Base-by-base conservation (phyloP, 2,113 vertebrate genomes). In the Oenanthe oenanthe region DNA sequence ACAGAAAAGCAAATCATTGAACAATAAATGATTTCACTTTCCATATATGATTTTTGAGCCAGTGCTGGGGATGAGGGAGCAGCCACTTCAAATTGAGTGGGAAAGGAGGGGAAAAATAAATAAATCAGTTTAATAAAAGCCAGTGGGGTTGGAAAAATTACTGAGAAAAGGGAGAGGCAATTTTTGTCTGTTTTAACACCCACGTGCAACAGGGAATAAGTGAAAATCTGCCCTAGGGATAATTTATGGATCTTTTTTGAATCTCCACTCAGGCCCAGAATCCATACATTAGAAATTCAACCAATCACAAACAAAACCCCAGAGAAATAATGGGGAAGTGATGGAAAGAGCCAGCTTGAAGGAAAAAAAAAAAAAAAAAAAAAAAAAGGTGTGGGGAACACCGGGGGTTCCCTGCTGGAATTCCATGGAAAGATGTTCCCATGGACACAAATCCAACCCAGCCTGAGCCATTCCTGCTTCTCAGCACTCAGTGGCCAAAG, bases 31-130 rank as follows among this genome's bases (percentile, higher is more conserved):
- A 61, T 76, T 61, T 91, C 48, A 61, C 58, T 74, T 92, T 73
- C 77, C 61, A 12, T 85, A 13, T 53, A 19, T 12, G 28, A 78
- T 88, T 92, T 45, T 36, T 1, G 26, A 92, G 89, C 72, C 91
- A 84, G 80, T 28, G n/a, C 22, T 72, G 57, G 62, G 36, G 72
- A 72, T 47, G 65, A 76, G 60, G 56, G 84, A 92, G 26, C 73
- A 76, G 56, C 25, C 31, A 42, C 77, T 95, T 76, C 5, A 86
- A 74, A 65, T 1, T 8, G 45, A 92, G 54, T 80, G 68, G 65
- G 90, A 96, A 88, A 68, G 54, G 38, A 95, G 66, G 66, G 72
- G 50, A 79, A 95, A 92, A 85, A 94, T 51, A 38, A 75, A 89
- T 75, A 62, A 83, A 91, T 81, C 53, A 70, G 47, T 47, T 58